These are phyloP conservation scores for Synergus japonicus DNA, from an alignment of 2,888 invertebrate species.

Conservation along the genomic window DNA sequence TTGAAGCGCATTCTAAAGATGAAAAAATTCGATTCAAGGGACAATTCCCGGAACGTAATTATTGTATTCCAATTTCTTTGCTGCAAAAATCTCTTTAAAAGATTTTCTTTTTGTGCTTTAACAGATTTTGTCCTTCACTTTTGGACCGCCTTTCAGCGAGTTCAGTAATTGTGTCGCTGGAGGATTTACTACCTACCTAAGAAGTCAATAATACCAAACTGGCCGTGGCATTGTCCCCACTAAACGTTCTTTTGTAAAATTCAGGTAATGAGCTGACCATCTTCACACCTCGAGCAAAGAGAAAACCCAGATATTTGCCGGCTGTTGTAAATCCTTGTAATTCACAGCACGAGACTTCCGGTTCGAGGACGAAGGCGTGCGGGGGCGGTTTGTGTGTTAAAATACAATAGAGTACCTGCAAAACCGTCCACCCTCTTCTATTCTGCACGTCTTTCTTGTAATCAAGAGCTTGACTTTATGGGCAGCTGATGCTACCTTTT, in stretches of 20 bases:
- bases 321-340: conserved; percentile 55
- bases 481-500: conserved; percentile 28
- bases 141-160: neutral
- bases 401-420: conserved; percentile 42
- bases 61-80: neutral
- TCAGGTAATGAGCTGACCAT: conserved; percentile 15
- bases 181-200: conserved; percentile 12
- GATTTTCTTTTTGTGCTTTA: conserved; percentile 2
- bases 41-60: neutral
- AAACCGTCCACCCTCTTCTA: conserved; percentile 9
- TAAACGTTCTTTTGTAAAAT: conserved; percentile 25
- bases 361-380: conserved; percentile 60
- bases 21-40: neutral
- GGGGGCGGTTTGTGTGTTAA: conserved; percentile 73
- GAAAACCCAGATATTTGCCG: conserved; percentile 45
- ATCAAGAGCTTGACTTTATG: conserved; percentile 28
- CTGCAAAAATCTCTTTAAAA: neutral
- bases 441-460: conserved; percentile 5
- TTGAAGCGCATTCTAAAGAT: neutral
- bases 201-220: conserved; percentile 21
- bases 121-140: neutral
- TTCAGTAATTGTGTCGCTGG: neutral
- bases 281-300: conserved; percentile 3
- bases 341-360: conserved; percentile 73
- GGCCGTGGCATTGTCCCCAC: neutral